Evolutionary conservation across 1,140 invertebrate species (phyloP).

Genomic region (Halesus radiatus): DNA sequence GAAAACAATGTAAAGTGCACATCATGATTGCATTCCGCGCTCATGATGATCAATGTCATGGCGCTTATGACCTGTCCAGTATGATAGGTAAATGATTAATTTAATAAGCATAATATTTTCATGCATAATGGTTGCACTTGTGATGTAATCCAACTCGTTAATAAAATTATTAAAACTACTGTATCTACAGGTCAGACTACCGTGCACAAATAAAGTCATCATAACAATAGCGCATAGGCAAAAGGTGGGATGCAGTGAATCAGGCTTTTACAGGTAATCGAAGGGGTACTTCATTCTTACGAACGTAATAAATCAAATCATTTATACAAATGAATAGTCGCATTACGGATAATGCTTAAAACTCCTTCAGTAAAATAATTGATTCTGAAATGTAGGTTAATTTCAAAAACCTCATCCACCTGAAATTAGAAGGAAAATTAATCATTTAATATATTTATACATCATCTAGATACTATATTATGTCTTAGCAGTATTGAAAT

Average conservation of each 20-base stretch:
- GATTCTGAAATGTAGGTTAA: no score
- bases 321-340: no score
- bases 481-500: no score
- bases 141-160: background rate
- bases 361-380: no score
- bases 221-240: background rate
- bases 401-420: no score
- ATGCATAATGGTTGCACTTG: background rate
- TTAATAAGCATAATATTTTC: background rate
- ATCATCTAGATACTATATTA: no score
- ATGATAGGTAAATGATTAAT: background rate
- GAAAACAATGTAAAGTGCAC: slow-evolving; percentile 13
- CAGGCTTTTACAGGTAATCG: no score
- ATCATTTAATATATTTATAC: no score
- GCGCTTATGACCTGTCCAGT: background rate
- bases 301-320: no score
- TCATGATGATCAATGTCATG: slow-evolving; percentile 14
- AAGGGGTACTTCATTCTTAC: no score
- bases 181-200: background rate
- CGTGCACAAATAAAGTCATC: background rate
- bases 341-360: no score
- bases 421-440: no score
- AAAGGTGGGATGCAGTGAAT: background rate
- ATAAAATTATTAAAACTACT: background rate
- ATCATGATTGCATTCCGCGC: background rate